Evolutionary conservation across 2,797 vertebrate genomes (phyloP), one percentile per base, ranked within the genome.

Genomic region (Notolabrus celidotus): DNA sequence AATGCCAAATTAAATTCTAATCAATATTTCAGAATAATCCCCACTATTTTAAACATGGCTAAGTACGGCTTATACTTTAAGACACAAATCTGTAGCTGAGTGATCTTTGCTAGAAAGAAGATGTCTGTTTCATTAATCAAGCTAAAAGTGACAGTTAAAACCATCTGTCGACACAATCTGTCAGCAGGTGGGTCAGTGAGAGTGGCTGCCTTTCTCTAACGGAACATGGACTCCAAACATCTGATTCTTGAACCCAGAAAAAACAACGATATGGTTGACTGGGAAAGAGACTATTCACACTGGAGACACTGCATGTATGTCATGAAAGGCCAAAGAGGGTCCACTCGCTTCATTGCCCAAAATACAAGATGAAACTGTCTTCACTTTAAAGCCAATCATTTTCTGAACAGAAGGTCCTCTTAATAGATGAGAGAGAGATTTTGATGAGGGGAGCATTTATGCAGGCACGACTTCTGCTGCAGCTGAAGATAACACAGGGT

Each of bases 101-200:
- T 29, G 43, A 20, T 42, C n/a, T 19, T 10, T n/a, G 17, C 31
- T 23, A n/a, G n/a, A n/a, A n/a, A n/a, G n/a, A n/a, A 25, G 39
- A 41, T 17, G 33, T 1, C 14, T 16, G 59, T 38, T 25, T 49
- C n/a, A 54, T 51, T 31, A 66, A 72, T 69, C 0, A 49, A 67
- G 19, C 20, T 19, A 10, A 36, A 50, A 52, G 15, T 58, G 62
- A 36, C 34, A 4, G 34, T 11, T 36, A 12, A 36, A 36, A 11
- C 34, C 34, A 49, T 71, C 46, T 31, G 52, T 15, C 19, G 34
- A 2, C 27, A 63, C 15, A 46, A 5, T 22, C 38, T 57, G 46
- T 8, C 53, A 77, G 59, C 72, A 84, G 79, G 80, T 85, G 73
- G 60, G 7, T 56, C 50, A 50, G 34, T 80, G 55, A 60, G 72